A percentile compares a stretch with the other conserved stretches of the same genome.
These are phyloP conservation scores for Schizopygopsis pylzovi DNA, from an alignment of 2,797 vertebrate genomes.

Conservation along the genomic window DNA sequence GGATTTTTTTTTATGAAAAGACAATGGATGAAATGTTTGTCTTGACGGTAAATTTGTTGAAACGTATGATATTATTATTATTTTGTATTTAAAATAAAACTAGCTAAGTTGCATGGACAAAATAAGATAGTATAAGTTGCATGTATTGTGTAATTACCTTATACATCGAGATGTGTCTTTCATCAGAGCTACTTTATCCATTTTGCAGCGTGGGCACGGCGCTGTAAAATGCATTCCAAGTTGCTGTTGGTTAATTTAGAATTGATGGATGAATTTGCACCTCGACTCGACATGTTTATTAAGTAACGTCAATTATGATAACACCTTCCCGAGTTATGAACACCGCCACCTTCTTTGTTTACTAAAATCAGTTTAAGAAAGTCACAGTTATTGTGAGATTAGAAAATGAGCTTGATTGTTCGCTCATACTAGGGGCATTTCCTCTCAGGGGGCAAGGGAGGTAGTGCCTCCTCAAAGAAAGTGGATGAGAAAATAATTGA, in stretches of 20 bases:
- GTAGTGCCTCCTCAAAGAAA: not conserved
- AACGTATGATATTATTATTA: not conserved
- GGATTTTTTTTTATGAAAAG: no score
- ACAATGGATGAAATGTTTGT: not conserved
- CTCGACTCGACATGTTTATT: conserved; percentile 16
- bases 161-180: not conserved
- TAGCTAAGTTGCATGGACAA: not conserved
- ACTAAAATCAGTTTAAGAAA: not conserved
- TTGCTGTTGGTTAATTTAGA: not conserved
- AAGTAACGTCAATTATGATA: conserved; percentile 15
- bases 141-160: not conserved
- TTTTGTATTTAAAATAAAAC: not conserved
- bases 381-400: not conserved
- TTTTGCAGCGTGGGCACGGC: not conserved
- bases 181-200: not conserved
- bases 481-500: not conserved
- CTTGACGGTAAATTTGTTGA: not conserved
- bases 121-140: not conserved
- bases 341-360: not conserved
- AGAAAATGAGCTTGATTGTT: not conserved
- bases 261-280: conserved; percentile 17
- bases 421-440: not conserved
- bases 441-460: no score
- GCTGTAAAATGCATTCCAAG: not conserved
- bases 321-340: not conserved